Evolutionary conservation across 2,888 invertebrate genomes (phyloP).

Genomic region (Dendrolimus pini): DNA sequence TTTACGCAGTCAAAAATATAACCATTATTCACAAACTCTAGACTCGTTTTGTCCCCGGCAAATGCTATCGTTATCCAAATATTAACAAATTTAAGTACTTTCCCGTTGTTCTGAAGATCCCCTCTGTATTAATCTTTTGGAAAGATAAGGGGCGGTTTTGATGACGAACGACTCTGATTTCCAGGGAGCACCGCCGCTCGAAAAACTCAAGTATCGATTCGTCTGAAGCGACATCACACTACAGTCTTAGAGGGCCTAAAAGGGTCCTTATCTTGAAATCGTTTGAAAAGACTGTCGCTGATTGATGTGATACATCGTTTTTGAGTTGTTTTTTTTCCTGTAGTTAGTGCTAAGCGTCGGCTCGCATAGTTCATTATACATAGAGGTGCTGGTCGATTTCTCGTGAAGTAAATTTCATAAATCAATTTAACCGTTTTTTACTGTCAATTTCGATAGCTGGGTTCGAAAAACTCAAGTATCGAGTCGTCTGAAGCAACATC

Average conservation of each 20-base stretch:
- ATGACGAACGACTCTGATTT: constrained; percentile 18
- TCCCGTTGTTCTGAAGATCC: constrained; percentile 6
- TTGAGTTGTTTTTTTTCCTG: no score
- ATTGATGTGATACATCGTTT: not conserved
- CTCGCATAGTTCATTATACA: no score
- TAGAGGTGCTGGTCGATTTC: no score
- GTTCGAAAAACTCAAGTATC: constrained; percentile 38
- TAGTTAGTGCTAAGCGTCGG: not conserved
- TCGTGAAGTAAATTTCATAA: no score
- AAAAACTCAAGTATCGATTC: constrained; percentile 48
- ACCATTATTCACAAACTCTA: not conserved
- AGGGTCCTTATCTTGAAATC: constrained; percentile 13
- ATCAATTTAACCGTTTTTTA: no score
- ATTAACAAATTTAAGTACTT: constrained; percentile 4
- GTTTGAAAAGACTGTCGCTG: constrained; percentile 9
- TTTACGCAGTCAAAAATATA: not conserved
- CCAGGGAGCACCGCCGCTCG: constrained; percentile 2
- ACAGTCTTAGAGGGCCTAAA: constrained; percentile 8
- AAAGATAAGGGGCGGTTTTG: constrained; percentile 30
- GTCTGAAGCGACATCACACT: constrained; percentile 31
- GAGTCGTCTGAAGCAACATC: constrained; percentile 36
- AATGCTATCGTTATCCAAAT: constrained; percentile 1
- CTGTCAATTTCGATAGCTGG: not conserved
- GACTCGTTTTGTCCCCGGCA: not conserved
- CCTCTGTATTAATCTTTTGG: constrained; percentile 30